These are phyloP conservation scores for Andricus quercusramuli DNA, from an alignment of 2,888 invertebrate genomes.

Conservation along the genomic window DNA sequence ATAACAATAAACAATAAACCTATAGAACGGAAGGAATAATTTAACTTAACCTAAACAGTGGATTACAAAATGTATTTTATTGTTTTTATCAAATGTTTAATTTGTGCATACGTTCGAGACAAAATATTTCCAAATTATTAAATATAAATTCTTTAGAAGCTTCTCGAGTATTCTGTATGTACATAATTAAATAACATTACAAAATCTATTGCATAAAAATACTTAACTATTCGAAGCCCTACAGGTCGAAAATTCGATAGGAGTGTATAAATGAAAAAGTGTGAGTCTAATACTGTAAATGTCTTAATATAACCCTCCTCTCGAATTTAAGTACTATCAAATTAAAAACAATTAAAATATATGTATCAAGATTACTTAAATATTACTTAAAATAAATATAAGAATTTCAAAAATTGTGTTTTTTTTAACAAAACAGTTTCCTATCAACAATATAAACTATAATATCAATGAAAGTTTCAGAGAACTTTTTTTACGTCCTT, in stretches of 20 bases:
- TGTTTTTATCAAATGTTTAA: neutral
- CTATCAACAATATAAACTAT: constrained; percentile 22
- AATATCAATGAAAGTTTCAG: neutral
- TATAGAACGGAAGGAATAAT: neutral
- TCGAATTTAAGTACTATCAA: constrained; percentile 21
- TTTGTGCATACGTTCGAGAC: neutral
- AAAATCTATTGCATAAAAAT: constrained; percentile 10
- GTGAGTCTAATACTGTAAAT: constrained; percentile 38
- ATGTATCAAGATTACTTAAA: constrained; percentile 3
- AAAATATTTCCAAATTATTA: neutral
- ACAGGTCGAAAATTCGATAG: neutral
- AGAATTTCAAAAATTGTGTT: neutral
- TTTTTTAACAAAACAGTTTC: neutral
- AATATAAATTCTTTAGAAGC: neutral
- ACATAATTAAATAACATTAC: neutral
- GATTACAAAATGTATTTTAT: neutral
- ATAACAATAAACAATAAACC: constrained; percentile 12
- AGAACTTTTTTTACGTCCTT: neutral
- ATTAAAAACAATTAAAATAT: constrained; percentile 26
- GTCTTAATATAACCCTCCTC: neutral
- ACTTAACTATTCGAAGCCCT: neutral
- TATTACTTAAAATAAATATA: neutral
- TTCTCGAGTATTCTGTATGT: neutral
- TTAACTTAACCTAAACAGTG: constrained; percentile 11
- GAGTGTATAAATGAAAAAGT: constrained; percentile 23